Conservation (phyloP, 1,140 invertebrate species). For the Bombus affinis region DNA sequence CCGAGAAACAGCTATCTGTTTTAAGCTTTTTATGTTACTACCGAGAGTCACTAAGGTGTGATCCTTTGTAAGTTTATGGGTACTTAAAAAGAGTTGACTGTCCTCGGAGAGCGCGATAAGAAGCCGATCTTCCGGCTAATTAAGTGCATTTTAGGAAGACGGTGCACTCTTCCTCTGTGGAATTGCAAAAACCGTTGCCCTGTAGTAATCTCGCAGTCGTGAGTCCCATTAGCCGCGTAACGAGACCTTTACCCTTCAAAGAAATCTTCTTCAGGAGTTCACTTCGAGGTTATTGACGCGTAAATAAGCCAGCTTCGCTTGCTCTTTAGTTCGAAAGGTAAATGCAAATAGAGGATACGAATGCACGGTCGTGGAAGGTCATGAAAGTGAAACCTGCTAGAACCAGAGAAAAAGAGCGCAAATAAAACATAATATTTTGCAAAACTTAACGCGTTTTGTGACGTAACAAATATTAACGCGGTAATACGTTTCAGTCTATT, state of each 20-base stretch:
- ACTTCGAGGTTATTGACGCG: conserved; percentile 29
- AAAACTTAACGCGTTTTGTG: too few species aligned
- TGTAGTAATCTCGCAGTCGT: conserved; percentile 17
- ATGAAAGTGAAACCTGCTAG: not conserved
- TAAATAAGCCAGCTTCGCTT: conserved; percentile 10
- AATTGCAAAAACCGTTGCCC: conserved; percentile 36
- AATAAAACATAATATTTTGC: too few species aligned
- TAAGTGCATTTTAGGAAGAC: conserved; percentile 43
- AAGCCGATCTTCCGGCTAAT: conserved; percentile 48
- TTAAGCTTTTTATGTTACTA: conserved; percentile 15
- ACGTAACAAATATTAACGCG: too few species aligned
- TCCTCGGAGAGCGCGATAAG: conserved; percentile 28
- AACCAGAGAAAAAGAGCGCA: too few species aligned
- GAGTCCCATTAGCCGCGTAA: conserved; percentile 20
- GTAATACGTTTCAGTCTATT: too few species aligned
- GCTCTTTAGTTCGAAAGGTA: conserved; percentile 10
- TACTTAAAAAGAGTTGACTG: conserved; percentile 26
- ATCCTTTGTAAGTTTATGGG: conserved; percentile 41
- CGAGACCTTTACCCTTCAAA: not conserved
- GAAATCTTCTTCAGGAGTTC: not conserved
- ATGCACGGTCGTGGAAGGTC: not conserved
- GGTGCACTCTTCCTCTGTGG: conserved; percentile 7
- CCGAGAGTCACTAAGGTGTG: conserved; percentile 24
- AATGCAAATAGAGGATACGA: conserved; percentile 25
- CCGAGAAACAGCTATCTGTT: too few species aligned